Conservation (phyloP, 2,888 invertebrate species). For the Catocala nupta region DNA sequence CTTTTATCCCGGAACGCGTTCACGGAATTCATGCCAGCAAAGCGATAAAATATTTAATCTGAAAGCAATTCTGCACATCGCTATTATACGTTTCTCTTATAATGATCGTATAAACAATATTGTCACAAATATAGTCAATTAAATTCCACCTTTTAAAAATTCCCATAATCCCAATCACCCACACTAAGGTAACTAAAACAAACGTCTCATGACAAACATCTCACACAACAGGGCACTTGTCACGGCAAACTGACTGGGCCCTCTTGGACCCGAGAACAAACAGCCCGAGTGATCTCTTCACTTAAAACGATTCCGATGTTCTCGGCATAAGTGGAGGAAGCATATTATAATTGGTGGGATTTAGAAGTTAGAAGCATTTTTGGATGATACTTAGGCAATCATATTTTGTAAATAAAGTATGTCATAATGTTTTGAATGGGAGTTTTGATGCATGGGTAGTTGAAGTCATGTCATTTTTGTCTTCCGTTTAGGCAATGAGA, state of each 20-base stretch:
- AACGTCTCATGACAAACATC: conserved; percentile 24
- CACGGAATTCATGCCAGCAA: too few species aligned
- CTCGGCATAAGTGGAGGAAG: conserved; percentile 35
- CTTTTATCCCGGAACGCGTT: too few species aligned
- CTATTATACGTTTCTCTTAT: too few species aligned
- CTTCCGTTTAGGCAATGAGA: too few species aligned
- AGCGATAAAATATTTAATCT: too few species aligned
- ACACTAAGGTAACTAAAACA: conserved; percentile 30
- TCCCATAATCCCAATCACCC: conserved; percentile 6
- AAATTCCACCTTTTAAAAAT: background rate
- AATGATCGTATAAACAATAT: background rate
- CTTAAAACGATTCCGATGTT: conserved; percentile 83
- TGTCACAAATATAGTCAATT: background rate
- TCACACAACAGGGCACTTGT: conserved; percentile 56
- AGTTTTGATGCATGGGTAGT: too few species aligned
- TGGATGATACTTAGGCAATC: background rate
- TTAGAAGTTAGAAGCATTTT: background rate
- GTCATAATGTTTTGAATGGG: too few species aligned
- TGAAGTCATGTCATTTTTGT: background rate
- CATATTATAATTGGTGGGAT: background rate
- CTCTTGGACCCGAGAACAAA: conserved; percentile 48
- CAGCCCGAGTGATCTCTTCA: conserved; percentile 61
- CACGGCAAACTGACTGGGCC: conserved; percentile 59
- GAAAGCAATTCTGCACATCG: too few species aligned
- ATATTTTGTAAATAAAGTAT: background rate